phyloP scores from a whole-genome alignment of 2,797 vertebrate species.

The Sebastes kiyomatsui region DNA sequence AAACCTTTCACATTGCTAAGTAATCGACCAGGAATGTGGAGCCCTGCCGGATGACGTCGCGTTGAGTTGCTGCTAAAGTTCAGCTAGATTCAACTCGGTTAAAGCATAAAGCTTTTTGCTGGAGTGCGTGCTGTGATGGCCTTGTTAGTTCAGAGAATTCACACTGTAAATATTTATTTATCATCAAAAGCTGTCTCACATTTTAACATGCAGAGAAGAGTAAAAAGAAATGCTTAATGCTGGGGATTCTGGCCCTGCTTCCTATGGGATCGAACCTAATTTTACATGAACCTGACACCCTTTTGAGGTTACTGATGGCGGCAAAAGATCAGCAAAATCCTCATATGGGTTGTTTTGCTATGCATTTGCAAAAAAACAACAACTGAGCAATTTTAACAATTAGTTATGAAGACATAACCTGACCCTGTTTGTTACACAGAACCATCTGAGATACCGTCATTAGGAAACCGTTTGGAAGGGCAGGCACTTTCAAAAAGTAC shows the following conservation, averaged over 20 bases:
- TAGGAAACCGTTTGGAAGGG: too few species aligned
- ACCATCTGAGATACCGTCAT: too few species aligned
- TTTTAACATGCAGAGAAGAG: background rate
- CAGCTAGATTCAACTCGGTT: background rate
- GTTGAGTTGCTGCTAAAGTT: background rate
- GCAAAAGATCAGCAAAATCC: background rate
- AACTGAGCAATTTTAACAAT: too few species aligned
- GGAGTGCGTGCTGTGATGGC: background rate
- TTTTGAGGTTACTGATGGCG: background rate
- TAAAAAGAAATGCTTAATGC: background rate
- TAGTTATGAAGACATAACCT: too few species aligned
- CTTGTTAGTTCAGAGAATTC: background rate
- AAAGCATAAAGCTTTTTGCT: background rate
- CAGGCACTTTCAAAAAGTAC: too few species aligned
- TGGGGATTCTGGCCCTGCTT: background rate
- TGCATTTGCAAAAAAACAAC: background rate
- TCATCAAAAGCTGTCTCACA: background rate
- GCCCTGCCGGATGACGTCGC: background rate
- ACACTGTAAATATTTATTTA: background rate
- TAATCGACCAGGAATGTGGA: background rate
- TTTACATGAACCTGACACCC: background rate
- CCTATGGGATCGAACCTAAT: background rate
- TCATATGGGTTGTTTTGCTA: background rate
- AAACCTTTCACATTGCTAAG: background rate
- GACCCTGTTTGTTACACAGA: too few species aligned